Evolutionary conservation across 2,797 vertebrate species (phyloP), one percentile per base, ranked within the genome.

Genomic region (Ctenopoma multispine): DNA sequence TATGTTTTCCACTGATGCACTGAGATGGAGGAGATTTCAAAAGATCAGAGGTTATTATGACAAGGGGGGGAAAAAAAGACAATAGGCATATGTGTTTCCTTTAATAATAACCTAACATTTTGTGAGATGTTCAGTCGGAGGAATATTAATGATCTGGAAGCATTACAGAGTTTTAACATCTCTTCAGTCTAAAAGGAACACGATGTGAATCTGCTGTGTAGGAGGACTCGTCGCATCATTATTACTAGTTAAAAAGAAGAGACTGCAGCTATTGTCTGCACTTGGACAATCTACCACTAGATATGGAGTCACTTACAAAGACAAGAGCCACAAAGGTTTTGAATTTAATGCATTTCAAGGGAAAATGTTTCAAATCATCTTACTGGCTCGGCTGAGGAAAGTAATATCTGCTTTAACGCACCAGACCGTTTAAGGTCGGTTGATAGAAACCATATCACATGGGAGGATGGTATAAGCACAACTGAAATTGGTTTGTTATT

Each of bases 21-120:
- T 40, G 18, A 73, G 41, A 49, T 21, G 27, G 50, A 70, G 20
- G 59, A 69, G 63, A 85, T 81, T 83, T 68, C 58, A 79, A 63
- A 77, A 72, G 48, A 83, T 43, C 41, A 43, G 41, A 18, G 79
- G 81, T 72, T 9, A 78, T 76, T 60, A 67, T 2, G 5, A 60
- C 75, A 31, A 18, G 40, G 60, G 57, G 60, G 23, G 57, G 60
- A 24, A 43, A 74, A 44, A 11, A 12, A 51, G 48, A 72, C 21
- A 43, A 40, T 27, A 63, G 36, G 63, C 63, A 23, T 23, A 7
- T 48, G 6, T 31, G 27, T 36, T 72, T 17, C 64, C 29, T 41
- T 43, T 31, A 14, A 13, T 60, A 34, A 55, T 1, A 8, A 29
- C 13, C 18, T 5, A 63, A 48, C 44, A 13, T 48, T 53, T 15